Evolutionary conservation across 1,140 invertebrate species (phyloP).

Genomic region (Matsumurasca onukii): DNA sequence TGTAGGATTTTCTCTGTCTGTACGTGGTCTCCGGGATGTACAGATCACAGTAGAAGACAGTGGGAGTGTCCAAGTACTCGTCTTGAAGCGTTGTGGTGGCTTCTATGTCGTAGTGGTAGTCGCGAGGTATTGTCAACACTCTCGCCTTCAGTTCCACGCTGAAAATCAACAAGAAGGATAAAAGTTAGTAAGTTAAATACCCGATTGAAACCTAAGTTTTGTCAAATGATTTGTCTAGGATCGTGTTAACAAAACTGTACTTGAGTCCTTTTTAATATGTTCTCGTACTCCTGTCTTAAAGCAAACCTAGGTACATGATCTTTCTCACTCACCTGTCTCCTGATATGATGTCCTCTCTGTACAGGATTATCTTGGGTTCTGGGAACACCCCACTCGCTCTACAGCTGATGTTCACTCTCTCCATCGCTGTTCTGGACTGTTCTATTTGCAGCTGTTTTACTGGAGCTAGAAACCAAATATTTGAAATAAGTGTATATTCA

Average conservation of each 20-base stretch:
- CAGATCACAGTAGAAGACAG: constrained; percentile 33
- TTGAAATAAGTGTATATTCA: too few species aligned
- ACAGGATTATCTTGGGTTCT: constrained; percentile 54
- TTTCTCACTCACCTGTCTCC: not conserved
- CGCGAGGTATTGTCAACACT: constrained; percentile 6
- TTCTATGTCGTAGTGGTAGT: constrained; percentile 25
- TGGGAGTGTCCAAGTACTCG: constrained; percentile 21
- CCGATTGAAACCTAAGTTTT: not conserved
- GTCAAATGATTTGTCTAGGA: not conserved
- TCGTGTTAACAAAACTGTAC: not conserved
- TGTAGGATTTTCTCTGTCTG: constrained; percentile 21
- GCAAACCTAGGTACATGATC: not conserved
- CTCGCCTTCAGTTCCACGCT: not conserved
- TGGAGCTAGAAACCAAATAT: constrained; percentile 51
- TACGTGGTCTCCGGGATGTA: constrained; percentile 23
- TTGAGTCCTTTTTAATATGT: not conserved
- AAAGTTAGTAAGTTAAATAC: not conserved
- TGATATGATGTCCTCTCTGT: constrained; percentile 32
- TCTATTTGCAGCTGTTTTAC: constrained; percentile 54
- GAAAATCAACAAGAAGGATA: not conserved
- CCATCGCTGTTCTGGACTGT: constrained; percentile 49
- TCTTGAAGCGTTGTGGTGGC: constrained; percentile 27
- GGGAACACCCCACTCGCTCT: constrained; percentile 56
- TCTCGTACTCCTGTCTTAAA: not conserved
- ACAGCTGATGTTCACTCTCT: constrained; percentile 54